These are phyloP conservation scores for Trinorchestia longiramus DNA, from an alignment of 1,140 invertebrate genomes.

Conservation along the genomic window DNA sequence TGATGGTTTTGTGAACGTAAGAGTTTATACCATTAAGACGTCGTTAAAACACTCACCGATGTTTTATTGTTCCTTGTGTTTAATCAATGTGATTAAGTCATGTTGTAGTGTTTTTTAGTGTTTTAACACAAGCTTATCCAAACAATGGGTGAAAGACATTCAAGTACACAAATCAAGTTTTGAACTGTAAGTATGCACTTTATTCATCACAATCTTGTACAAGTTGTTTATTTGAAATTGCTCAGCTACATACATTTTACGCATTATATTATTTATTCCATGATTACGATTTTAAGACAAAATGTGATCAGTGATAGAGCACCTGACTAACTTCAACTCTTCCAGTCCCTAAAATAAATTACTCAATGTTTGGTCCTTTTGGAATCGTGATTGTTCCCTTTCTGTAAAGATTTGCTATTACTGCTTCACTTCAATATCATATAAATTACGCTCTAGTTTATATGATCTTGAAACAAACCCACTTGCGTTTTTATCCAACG, in stretches of 20 bases:
- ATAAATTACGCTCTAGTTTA: not conserved
- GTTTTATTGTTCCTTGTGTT: not conserved
- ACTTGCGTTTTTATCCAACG: not conserved
- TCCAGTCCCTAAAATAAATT: not conserved
- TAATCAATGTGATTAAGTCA: not conserved
- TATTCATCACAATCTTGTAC: too few species aligned
- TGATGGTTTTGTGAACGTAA: not conserved
- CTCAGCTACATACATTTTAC: too few species aligned
- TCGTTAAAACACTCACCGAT: not conserved
- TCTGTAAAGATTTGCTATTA: not conserved
- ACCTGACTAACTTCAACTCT: too few species aligned
- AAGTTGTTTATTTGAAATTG: not conserved
- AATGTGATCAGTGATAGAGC: too few species aligned
- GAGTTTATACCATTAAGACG: too few species aligned
- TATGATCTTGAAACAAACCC: not conserved
- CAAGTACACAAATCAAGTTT: too few species aligned
- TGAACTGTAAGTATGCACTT: too few species aligned
- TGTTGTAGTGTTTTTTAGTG: not conserved
- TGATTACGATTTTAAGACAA: too few species aligned
- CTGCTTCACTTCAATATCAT: not conserved
- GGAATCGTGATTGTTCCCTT: not conserved
- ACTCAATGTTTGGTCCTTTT: not conserved
- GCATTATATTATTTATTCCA: too few species aligned
- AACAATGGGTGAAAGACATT: too few species aligned
- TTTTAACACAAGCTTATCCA: not conserved